Evolutionary conservation across 2,797 vertebrate species (phyloP).

Genomic region (Alectoris magna): DNA sequence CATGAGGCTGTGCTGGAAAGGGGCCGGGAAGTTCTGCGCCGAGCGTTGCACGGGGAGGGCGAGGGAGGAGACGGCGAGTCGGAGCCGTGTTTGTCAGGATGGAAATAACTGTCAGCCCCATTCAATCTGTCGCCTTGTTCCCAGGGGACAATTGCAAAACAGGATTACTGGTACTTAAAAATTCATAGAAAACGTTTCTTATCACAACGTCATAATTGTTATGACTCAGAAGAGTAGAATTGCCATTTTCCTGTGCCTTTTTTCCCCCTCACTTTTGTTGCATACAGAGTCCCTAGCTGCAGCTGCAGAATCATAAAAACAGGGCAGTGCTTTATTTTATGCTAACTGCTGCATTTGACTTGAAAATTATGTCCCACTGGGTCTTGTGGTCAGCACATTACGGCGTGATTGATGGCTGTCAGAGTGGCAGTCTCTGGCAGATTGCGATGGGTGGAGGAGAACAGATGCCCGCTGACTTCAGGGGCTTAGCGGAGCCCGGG

Average conservation of each 20-base stretch:
- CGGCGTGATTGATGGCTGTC: conserved; percentile 83
- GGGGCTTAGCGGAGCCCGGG: conserved; percentile 75
- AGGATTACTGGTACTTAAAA: conserved; percentile 80
- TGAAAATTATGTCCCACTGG: conserved; percentile 83
- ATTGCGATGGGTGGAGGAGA: conserved; percentile 80
- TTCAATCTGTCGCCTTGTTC: conserved; percentile 66
- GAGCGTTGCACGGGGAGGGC: not conserved
- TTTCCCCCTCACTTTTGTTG: conserved; percentile 64
- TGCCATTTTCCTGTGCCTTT: conserved; percentile 75
- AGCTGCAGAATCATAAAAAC: conserved; percentile 71
- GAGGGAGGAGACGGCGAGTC: conserved; percentile 17
- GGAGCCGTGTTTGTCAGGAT: conserved; percentile 42
- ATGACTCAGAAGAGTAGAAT: conserved; percentile 82
- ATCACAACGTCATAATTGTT: conserved; percentile 81
- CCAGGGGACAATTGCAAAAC: conserved; percentile 67
- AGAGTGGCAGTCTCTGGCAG: conserved; percentile 73
- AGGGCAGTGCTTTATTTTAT: conserved; percentile 79
- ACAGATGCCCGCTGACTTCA: conserved; percentile 81
- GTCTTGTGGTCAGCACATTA: conserved; percentile 81
- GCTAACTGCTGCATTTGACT: conserved; percentile 83
- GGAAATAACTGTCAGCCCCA: conserved; percentile 70
- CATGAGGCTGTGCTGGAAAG: not conserved
- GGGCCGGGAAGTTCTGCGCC: conserved; percentile 36
- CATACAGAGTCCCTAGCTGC: conserved; percentile 64
- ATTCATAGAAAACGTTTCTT: conserved; percentile 82